Conservation (phyloP, 2,888 invertebrate genomes). For the Strigamia crassipes region DNA sequence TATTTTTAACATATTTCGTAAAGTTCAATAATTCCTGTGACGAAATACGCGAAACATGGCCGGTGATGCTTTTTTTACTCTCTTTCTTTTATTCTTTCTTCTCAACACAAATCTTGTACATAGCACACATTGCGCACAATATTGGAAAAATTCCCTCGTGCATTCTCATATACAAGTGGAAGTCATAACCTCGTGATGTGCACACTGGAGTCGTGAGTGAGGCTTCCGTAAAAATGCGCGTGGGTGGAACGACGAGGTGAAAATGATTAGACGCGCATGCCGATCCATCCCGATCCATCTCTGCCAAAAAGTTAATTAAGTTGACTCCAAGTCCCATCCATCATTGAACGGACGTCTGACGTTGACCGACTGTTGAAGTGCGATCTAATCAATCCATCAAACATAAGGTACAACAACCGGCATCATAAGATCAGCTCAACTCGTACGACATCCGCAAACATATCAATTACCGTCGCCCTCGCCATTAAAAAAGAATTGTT, state of each 20-base stretch:
- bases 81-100: not conserved
- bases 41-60: not conserved
- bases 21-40: not conserved
- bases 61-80: not conserved
- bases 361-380: slow-evolving; percentile 30
- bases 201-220: slow-evolving; percentile 17
- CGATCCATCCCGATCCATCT: slow-evolving; percentile 26
- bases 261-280: slow-evolving; percentile 30
- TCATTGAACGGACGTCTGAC: slow-evolving; percentile 30
- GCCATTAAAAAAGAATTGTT: too few relatives aligned
- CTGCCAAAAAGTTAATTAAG: slow-evolving; percentile 30
- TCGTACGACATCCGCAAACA: not conserved
- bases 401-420: slow-evolving; percentile 7
- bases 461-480: not conserved
- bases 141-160: slow-evolving; percentile 23
- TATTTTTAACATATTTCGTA: not conserved
- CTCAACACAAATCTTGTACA: slow-evolving; percentile 23
- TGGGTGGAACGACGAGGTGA: slow-evolving; percentile 22
- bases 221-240: slow-evolving; percentile 12
- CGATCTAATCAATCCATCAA: slow-evolving; percentile 26
- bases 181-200: slow-evolving; percentile 26
- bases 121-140: slow-evolving; percentile 23
- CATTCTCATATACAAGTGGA: slow-evolving; percentile 23
- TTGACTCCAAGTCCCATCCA: slow-evolving; percentile 22
- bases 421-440: not conserved